phyloP scores from a whole-genome alignment of 2,888 invertebrate genomes.

The Aradus depressus region DNA sequence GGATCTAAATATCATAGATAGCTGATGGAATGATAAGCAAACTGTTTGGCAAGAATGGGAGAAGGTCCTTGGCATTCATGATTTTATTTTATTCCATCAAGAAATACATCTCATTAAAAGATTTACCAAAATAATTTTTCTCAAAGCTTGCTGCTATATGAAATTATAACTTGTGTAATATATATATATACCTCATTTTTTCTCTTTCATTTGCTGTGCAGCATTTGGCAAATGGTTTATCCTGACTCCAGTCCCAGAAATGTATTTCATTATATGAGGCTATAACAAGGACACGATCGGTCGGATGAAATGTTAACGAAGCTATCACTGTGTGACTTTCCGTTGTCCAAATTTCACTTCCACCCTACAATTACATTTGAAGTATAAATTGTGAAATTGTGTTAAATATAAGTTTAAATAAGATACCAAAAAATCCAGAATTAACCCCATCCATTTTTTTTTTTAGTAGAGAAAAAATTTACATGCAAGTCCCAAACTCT shows the following conservation, averaged over 20 bases:
- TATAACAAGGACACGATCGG: constrained; percentile 68
- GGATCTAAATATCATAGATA: too few relatives aligned
- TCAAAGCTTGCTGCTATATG: too few relatives aligned
- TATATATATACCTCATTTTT: constrained; percentile 58
- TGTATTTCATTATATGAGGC: constrained; percentile 73
- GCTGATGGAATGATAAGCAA: too few relatives aligned
- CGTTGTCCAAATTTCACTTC: constrained; percentile 72
- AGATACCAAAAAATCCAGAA: not conserved
- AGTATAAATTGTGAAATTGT: not conserved
- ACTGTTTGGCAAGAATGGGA: too few relatives aligned
- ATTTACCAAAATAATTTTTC: too few relatives aligned
- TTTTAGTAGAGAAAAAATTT: constrained; percentile 33
- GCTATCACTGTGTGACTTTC: constrained; percentile 64
- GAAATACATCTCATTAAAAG: too few relatives aligned
- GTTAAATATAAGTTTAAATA: not conserved
- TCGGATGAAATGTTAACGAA: constrained; percentile 78
- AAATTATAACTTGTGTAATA: too few relatives aligned
- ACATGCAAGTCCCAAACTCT: constrained; percentile 76
- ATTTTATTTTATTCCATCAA: too few relatives aligned
- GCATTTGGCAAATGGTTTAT: constrained; percentile 61
- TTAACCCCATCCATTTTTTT: not conserved
- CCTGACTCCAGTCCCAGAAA: constrained; percentile 81
- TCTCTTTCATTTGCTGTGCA: constrained; percentile 65
- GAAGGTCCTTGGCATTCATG: too few relatives aligned
- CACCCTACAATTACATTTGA: constrained; percentile 48